Conservation (phyloP, 1,140 invertebrate species). For the Sarcophaga bullata region DNA sequence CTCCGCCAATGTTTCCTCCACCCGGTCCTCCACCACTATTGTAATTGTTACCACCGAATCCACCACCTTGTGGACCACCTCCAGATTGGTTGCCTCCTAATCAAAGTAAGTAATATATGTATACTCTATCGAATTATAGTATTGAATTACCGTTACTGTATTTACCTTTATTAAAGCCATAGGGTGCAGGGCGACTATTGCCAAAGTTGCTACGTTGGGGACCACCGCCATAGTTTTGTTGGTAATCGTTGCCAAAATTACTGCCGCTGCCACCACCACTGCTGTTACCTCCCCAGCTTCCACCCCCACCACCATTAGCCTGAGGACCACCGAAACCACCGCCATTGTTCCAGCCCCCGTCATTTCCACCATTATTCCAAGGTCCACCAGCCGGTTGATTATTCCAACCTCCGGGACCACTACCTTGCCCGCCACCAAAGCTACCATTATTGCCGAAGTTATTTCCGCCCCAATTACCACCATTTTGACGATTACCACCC, state of each 20-base stretch:
- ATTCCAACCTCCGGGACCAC: conserved; percentile 52
- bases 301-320: conserved; percentile 52
- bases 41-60: conserved; percentile 56
- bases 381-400: conserved; percentile 64
- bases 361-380: conserved; percentile 49
- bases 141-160: neutral
- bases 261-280: conserved; percentile 69
- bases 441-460: conserved; percentile 66
- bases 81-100: conserved; percentile 62
- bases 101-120: neutral
- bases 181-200: conserved; percentile 71
- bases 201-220: conserved; percentile 73
- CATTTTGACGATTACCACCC: conserved; percentile 61
- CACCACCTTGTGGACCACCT: conserved; percentile 49
- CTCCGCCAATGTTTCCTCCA: conserved; percentile 58
- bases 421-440: conserved; percentile 54
- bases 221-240: conserved; percentile 79
- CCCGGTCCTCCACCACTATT: conserved; percentile 52
- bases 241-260: conserved; percentile 78
- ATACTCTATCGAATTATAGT: neutral
- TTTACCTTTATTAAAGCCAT: conserved; percentile 62
- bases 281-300: conserved; percentile 53
- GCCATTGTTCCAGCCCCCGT: conserved; percentile 53
- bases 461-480: conserved; percentile 65
- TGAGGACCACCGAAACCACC: conserved; percentile 39